Percentiles rank a stretch among this genome's conserved stretches.
phyloP scores from a whole-genome alignment of 2,888 invertebrate species.

The Lagria hirta region DNA sequence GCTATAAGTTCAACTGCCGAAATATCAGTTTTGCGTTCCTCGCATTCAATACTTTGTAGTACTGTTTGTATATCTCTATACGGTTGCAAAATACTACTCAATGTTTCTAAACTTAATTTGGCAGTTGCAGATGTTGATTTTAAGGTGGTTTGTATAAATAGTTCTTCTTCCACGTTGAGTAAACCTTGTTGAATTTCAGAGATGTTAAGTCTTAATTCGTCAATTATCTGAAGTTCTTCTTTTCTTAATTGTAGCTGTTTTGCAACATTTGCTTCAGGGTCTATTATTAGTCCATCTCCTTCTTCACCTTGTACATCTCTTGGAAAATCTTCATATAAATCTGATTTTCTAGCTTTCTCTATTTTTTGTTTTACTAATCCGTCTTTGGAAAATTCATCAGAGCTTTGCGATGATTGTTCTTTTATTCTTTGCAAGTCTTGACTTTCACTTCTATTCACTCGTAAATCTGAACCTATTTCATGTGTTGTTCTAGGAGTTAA shows the following conservation, averaged over 20 bases:
- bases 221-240: slow-evolving; percentile 44
- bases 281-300: slow-evolving; percentile 60
- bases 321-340: slow-evolving; percentile 50
- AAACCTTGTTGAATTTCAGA: slow-evolving; percentile 60
- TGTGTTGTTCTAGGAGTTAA: slow-evolving; percentile 51
- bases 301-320: slow-evolving; percentile 61
- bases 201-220: slow-evolving; percentile 50
- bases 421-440: slow-evolving; percentile 52
- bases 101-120: slow-evolving; percentile 66
- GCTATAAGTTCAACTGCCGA: slow-evolving; percentile 61
- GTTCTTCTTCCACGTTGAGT: slow-evolving; percentile 65
- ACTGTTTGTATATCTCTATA: slow-evolving; percentile 66
- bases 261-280: slow-evolving; percentile 54
- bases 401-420: slow-evolving; percentile 46
- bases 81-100: slow-evolving; percentile 64
- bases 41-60: slow-evolving; percentile 57
- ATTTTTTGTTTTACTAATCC: slow-evolving; percentile 37
- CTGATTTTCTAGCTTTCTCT: slow-evolving; percentile 52
- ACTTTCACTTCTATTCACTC: slow-evolving; percentile 53
- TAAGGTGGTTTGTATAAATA: slow-evolving; percentile 64
- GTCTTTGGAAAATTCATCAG: slow-evolving; percentile 58
- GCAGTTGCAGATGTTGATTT: slow-evolving; percentile 69
- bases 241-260: slow-evolving; percentile 53
- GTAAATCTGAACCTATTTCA: slow-evolving; percentile 53
- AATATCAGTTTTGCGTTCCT: slow-evolving; percentile 54